Evolutionary conservation across 2,113 vertebrate species (phyloP).

Genomic region (Oncorhynchus tshawytscha): DNA sequence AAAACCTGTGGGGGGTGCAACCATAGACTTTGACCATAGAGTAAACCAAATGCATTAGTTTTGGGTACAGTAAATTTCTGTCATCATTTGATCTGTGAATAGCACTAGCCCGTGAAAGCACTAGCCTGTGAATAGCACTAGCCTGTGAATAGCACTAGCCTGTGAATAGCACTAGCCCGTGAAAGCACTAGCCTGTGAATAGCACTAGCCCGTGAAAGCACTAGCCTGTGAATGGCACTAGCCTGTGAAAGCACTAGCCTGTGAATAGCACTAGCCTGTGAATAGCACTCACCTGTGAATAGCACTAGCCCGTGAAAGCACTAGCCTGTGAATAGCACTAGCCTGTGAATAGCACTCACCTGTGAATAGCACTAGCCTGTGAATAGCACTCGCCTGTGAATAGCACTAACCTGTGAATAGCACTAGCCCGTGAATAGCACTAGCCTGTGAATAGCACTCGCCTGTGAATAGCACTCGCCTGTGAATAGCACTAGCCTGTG

Average conservation of each 20-base stretch:
- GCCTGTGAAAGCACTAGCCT: too few species aligned
- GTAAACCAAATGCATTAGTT: background rate
- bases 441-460: background rate
- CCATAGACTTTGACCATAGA: background rate
- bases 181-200: background rate
- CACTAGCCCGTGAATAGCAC: background rate
- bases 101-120: background rate
- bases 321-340: background rate
- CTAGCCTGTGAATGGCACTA: background rate
- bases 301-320: background rate
- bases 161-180: background rate
- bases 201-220: background rate
- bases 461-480: background rate
- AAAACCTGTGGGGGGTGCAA: background rate
- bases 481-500: background rate
- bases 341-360: background rate
- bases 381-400: too few species aligned
- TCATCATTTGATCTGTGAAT: background rate
- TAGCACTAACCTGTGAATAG: too few species aligned
- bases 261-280: background rate
- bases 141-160: background rate
- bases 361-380: background rate
- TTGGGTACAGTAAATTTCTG: too few species aligned
- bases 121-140: too few species aligned
- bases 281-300: background rate